Base-by-base conservation (phyloP, 2,888 invertebrate species). In the Dexiosoma caninum region DNA sequence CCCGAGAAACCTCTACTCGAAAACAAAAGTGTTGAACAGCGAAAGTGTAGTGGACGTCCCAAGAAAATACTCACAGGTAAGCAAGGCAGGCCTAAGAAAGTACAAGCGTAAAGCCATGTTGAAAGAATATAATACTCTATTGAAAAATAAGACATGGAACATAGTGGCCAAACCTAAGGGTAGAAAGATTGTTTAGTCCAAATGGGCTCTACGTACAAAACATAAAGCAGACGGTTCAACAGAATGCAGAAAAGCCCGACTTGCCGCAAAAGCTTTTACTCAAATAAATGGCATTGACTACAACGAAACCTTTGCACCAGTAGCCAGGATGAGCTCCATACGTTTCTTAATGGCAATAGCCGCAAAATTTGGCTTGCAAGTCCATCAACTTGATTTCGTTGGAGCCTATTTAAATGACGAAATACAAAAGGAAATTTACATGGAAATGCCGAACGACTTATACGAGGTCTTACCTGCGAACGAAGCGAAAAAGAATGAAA, bases 251-350 rank as follows among this genome's bases (percentile, higher is more conserved):
- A 88, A 87, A 67, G 86, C 86, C 1, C 64, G 86, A 40, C 66
- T 87, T 23, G 86, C 87, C 3, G 86, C 86, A 16, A 84, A 85
- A 69, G 87, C 86, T 16, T 87, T 84, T 67, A 83, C 82, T 2
- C 86, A 87, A 67, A 79, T 83, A 64, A 84, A 83, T 23, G 86
- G 86, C 12, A 78, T 84, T 30, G 85, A 86, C 81, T 87, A 85
- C 77, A 80, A 85, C 14, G 85, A 87, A 66, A 85, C 85, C 0
- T 88, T 86, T 78, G 84, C 82, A 1, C 82, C 80, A 5, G 79
- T 84, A 4, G 82, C 82, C 21, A 84, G 83, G 82, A 75, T 82
- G n/a, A 76, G 79, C n/a, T 84, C 83, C 10, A 79, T 83, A 72
- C 76, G 83, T 49, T 42, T 84, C 2, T 16, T 84, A 7, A 72